Percentiles rank a stretch among this genome's conserved stretches.
These are phyloP conservation scores for Macrobrachium nipponense DNA, from an alignment of 1,140 invertebrate genomes.

Conservation along the genomic window DNA sequence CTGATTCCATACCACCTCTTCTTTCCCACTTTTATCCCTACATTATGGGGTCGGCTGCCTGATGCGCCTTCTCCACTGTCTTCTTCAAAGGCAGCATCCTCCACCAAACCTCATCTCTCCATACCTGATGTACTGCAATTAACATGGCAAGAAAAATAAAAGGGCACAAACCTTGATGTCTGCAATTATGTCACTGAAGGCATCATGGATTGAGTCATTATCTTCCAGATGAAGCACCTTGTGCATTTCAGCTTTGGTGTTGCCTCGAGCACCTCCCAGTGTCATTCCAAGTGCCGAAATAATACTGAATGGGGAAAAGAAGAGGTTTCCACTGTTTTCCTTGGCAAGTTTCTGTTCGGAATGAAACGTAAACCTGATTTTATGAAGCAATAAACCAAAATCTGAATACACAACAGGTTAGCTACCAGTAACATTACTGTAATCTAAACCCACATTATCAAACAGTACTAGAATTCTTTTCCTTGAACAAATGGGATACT, in stretches of 20 bases:
- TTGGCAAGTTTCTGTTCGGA: conserved; percentile 21
- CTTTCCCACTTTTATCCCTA: too few relatives aligned
- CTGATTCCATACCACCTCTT: too few relatives aligned
- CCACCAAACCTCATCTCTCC: too few relatives aligned
- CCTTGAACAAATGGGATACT: neutral
- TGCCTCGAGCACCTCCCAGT: conserved; percentile 28
- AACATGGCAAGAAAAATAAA: neutral
- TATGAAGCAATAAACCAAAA: too few relatives aligned
- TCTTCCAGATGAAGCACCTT: conserved; percentile 37
- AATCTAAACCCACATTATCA: neutral
- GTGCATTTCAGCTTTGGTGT: conserved; percentile 39
- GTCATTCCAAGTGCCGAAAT: conserved; percentile 50
- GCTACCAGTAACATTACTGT: neutral
- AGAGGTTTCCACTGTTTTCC: conserved; percentile 28
- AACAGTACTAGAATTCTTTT: neutral
- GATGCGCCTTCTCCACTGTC: too few relatives aligned
- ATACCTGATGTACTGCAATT: too few relatives aligned
- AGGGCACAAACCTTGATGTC: conserved; percentile 36
- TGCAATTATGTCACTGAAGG: conserved; percentile 39
- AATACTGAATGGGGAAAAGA: conserved; percentile 46
- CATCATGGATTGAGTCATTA: conserved; percentile 30
- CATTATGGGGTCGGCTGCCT: too few relatives aligned
- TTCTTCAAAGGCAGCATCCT: too few relatives aligned
- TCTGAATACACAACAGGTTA: too few relatives aligned
- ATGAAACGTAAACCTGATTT: neutral